Base-by-base conservation (phyloP, 2,888 invertebrate species). In the Oscheius myriophilus region DNA sequence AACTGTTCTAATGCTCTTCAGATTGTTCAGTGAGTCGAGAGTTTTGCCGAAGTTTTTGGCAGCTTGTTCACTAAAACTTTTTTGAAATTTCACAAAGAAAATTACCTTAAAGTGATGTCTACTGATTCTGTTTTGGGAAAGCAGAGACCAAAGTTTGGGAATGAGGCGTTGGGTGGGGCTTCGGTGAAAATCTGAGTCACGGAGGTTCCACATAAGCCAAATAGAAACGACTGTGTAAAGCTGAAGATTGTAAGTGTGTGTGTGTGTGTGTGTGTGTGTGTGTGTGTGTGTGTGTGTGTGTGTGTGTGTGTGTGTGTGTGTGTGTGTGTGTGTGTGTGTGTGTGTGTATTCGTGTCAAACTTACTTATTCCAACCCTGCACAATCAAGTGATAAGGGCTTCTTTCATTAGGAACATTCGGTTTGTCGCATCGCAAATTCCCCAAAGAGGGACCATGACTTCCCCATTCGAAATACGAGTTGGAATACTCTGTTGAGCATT, bases 331-430 rank as follows among this genome's bases (percentile, higher is more conserved):
- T 33, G 33, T 33, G 33, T 33, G 33, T 33, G 33, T 33, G 33
- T 33, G 33, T 33, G 33, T 33, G 33, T 33, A 9, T 33, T 3
- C 33, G 3, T 33, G 33, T 33, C 3, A 33, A 39, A 49, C 39
- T 16, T 39, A 63, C 63, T 53, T 63, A 52, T 52, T 53, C 63
- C 63, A 63, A 23, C 53, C 63, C 14, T 52, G 42, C 1, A 63
- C 9, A 1, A 12, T 12, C 7, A 63, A 21, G 52, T 51, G 39
- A 21, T 52, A 63, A 14, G 63, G 63, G 14, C 16, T 26, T 52
- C n/a, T 7, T 4, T 21, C 12, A 43, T 63, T 63, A 6, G 67
- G 71, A 33, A 71, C 53, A 57, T 67, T 63, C 1, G 64, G 67
- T 9, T 57, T 33, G 18, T 42, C n/a, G 41, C 71, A 71, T 12